A percentile compares a stretch with the other conserved stretches of the same genome.
These are phyloP conservation scores for Centrocercus urophasianus DNA, from an alignment of 2,113 vertebrate species.

Conservation along the genomic window DNA sequence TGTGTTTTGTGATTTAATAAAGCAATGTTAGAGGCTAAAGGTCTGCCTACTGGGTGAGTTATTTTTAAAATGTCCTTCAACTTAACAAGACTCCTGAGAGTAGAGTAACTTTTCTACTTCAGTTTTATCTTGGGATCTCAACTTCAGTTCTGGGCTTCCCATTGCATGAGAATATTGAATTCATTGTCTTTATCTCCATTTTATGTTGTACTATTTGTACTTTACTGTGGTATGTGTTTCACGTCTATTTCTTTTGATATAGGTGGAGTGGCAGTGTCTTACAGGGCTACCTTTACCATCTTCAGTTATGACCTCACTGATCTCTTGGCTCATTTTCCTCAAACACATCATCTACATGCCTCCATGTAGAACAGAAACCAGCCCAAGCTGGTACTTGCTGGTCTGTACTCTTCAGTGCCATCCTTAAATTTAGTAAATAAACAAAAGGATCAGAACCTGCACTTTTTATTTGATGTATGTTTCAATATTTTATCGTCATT, in stretches of 20 bases:
- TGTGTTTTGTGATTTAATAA: slow-evolving; percentile 61
- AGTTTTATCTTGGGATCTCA: neutral
- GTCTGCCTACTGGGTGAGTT: slow-evolving; percentile 26
- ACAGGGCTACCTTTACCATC: neutral
- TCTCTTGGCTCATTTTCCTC: neutral
- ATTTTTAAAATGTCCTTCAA: slow-evolving; percentile 62
- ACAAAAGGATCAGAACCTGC: neutral
- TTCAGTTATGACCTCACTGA: neutral
- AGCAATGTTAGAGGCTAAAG: slow-evolving; percentile 54
- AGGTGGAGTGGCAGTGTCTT: neutral
- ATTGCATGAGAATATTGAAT: neutral
- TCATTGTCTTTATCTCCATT: neutral
- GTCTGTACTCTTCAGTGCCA: neutral
- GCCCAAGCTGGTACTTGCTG: accelerated
- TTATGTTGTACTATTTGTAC: neutral
- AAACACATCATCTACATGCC: neutral
- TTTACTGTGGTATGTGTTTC: neutral
- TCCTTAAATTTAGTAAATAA: neutral
- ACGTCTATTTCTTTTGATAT: neutral
- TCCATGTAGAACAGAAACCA: neutral
- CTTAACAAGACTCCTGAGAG: neutral
- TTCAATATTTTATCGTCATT: neutral
- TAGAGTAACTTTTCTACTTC: neutral
- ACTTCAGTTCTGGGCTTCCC: neutral
- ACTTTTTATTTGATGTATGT: neutral